Percentiles rank a stretch among this genome's conserved stretches.
These are phyloP conservation scores for Agonopterix arenella DNA, from an alignment of 2,888 invertebrate species.

Conservation along the genomic window DNA sequence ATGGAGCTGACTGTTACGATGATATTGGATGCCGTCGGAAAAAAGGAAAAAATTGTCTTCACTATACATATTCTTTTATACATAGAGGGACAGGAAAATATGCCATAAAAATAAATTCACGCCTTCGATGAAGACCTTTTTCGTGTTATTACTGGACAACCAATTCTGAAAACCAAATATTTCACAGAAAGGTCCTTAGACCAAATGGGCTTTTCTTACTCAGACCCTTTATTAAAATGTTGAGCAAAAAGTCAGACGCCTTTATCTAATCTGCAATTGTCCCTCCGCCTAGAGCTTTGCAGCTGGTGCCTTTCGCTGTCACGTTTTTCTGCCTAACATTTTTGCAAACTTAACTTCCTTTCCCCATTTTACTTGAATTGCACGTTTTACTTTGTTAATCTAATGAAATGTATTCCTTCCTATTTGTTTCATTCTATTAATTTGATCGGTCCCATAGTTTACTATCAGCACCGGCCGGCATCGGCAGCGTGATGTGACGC, in stretches of 20 bases:
- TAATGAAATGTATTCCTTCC: no score
- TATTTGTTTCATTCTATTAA: no score
- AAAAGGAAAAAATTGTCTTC: slow-evolving; percentile 13
- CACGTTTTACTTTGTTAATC: neutral
- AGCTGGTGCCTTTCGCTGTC: slow-evolving; percentile 17
- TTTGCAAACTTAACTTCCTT: slow-evolving; percentile 13
- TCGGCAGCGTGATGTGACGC: no score
- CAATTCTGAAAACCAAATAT: neutral
- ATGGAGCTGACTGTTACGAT: slow-evolving; percentile 29
- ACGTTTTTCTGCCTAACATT: slow-evolving; percentile 13
- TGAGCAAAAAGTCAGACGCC: slow-evolving; percentile 27
- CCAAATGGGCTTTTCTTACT: neutral
- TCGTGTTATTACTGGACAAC: neutral
- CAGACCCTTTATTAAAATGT: slow-evolving; percentile 27
- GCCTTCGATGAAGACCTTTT: neutral
- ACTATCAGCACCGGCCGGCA: no score
- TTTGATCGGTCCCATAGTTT: no score
- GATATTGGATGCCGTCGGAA: slow-evolving; percentile 18
- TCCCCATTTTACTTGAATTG: slow-evolving; percentile 9
- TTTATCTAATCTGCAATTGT: slow-evolving; percentile 21
- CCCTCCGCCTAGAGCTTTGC: slow-evolving; percentile 13
- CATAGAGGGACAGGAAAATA: slow-evolving; percentile 1
- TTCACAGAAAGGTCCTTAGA: no score
- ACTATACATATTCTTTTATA: neutral
- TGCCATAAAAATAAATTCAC: slow-evolving; percentile 2